Conservation (phyloP, 2,888 invertebrate genomes). For the Dinocampus coccinellae region DNA sequence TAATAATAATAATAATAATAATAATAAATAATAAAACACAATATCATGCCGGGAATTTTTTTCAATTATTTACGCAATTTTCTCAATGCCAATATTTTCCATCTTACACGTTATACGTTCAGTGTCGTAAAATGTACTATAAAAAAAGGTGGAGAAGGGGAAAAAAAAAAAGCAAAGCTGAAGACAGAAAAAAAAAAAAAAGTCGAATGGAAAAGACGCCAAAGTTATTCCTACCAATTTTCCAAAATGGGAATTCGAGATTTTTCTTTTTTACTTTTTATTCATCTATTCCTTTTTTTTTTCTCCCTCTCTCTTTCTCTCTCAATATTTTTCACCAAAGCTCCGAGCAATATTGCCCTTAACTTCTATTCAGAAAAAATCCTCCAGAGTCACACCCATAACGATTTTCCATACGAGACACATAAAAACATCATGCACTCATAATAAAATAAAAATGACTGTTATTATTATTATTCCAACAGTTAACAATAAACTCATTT, state of each 20-base stretch:
- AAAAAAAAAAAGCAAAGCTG: background rate
- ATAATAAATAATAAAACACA: too few relatives aligned
- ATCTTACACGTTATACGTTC: background rate
- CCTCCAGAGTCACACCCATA: background rate
- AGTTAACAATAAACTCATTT: constrained; percentile 14
- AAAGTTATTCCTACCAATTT: constrained; percentile 8
- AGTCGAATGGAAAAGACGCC: background rate
- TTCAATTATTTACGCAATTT: constrained; percentile 1
- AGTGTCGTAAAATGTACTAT: background rate
- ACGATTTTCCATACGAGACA: background rate
- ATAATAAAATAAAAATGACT: constrained; percentile 5
- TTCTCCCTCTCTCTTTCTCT: background rate
- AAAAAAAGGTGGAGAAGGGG: background rate
- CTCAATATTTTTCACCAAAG: background rate
- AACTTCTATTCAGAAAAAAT: background rate
- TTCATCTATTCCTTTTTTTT: background rate
- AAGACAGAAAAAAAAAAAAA: background rate
- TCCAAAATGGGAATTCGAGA: constrained; percentile 7
- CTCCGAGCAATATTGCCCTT: background rate
- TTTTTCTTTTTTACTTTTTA: background rate
- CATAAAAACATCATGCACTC: background rate
- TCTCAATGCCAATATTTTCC: background rate
- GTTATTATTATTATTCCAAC: background rate
- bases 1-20: too few relatives aligned
- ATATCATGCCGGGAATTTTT: background rate